Percentiles rank a stretch among this genome's conserved stretches.
Evolutionary conservation across 2,888 invertebrate species (phyloP).

Genomic region (Helleia helle): DNA sequence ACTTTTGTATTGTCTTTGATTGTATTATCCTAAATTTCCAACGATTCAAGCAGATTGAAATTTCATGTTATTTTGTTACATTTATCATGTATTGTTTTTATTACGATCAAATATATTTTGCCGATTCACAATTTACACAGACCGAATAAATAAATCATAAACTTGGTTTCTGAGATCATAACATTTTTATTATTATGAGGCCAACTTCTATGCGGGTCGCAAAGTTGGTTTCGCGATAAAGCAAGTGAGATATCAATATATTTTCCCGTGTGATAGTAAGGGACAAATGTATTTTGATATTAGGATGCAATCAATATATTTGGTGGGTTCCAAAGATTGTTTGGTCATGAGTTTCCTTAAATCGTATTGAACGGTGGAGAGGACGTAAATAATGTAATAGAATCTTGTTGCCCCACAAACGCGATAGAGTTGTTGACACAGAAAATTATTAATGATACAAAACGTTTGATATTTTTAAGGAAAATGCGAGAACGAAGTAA

Average conservation of each 20-base stretch:
- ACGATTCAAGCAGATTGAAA: not conserved
- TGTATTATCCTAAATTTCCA: too few species aligned
- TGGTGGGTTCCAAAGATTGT: not conserved
- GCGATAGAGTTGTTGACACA: not conserved
- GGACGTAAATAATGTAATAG: slow-evolving; percentile 5
- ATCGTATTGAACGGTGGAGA: not conserved
- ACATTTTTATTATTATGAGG: slow-evolving; percentile 54
- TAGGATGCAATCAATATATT: slow-evolving; percentile 8
- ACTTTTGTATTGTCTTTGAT: too few species aligned
- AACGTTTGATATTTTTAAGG: too few species aligned
- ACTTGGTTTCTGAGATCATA: slow-evolving; percentile 47
- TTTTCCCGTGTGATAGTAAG: slow-evolving; percentile 12
- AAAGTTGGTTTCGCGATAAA: slow-evolving; percentile 28
- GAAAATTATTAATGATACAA: slow-evolving; percentile 5
- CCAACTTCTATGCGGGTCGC: slow-evolving; percentile 31
- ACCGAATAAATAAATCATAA: slow-evolving; percentile 59
- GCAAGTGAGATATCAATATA: slow-evolving; percentile 21
- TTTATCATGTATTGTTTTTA: slow-evolving; percentile 25
- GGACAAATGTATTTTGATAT: slow-evolving; percentile 13
- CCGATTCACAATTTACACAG: slow-evolving; percentile 36
- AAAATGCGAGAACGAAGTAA: too few species aligned
- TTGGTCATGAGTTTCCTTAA: slow-evolving; percentile 3
- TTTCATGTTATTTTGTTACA: slow-evolving; percentile 18
- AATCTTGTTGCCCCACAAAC: not conserved
- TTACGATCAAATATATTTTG: slow-evolving; percentile 25